Conservation (phyloP, 2,888 invertebrate genomes). For the Drosophila mettleri region DNA sequence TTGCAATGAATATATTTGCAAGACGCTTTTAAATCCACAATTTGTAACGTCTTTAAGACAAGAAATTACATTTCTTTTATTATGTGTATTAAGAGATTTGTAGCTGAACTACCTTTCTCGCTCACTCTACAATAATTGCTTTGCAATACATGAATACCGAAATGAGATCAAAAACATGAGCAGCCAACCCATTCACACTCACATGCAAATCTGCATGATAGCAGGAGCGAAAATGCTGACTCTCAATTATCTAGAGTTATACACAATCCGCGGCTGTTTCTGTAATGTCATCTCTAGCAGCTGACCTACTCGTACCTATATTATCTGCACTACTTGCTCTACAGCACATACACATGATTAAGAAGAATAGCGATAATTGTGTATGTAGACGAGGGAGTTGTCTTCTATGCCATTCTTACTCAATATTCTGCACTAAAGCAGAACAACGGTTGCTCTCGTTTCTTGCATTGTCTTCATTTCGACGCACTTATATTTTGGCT, state of each 20-base stretch:
- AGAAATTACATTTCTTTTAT: not conserved
- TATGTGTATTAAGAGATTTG: too few species aligned
- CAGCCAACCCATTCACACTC: not conserved
- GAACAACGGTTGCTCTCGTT: too few species aligned
- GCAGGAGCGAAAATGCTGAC: not conserved
- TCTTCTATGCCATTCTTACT: not conserved
- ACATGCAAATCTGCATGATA: not conserved
- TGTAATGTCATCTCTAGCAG: not conserved
- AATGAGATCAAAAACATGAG: too few species aligned
- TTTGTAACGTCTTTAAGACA: not conserved
- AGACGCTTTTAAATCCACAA: not conserved
- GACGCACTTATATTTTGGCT: not conserved
- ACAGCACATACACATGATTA: not conserved
- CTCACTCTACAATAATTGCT: not conserved
- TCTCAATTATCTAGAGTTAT: not conserved
- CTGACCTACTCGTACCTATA: not conserved
- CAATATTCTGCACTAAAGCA: too few species aligned
- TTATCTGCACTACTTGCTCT: constrained; percentile 1
- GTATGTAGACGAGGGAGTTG: not conserved
- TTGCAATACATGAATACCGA: not conserved
- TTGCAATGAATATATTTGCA: constrained; percentile 23
- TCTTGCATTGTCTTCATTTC: not conserved
- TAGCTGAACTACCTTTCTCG: not conserved
- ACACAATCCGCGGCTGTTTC: not conserved
- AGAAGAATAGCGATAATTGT: not conserved